Percentiles rank a stretch among this genome's conserved stretches.
These are phyloP conservation scores for Odontamblyopus lacepedii DNA, from an alignment of 2,797 vertebrate genomes.

Conservation along the genomic window DNA sequence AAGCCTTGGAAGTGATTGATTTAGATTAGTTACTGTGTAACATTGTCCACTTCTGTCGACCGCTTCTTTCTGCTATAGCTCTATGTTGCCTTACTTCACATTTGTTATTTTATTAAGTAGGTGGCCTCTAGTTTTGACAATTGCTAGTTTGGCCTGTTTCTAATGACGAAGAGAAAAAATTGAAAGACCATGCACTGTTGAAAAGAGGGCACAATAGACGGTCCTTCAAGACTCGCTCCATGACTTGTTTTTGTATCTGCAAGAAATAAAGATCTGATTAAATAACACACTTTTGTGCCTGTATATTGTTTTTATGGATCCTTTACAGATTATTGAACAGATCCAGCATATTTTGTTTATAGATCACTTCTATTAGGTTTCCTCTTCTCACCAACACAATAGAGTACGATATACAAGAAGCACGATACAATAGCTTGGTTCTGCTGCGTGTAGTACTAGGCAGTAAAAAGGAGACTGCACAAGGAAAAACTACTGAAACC, in stretches of 20 bases:
- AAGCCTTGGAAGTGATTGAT: slow-evolving; percentile 62
- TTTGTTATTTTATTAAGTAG: slow-evolving; percentile 61
- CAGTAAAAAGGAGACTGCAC: not conserved
- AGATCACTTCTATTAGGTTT: no score
- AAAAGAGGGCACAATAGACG: slow-evolving; percentile 48
- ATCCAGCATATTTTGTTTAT: no score
- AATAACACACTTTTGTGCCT: not conserved
- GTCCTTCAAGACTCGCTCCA: slow-evolving; percentile 54
- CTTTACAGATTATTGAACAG: no score
- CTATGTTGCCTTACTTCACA: slow-evolving; percentile 72
- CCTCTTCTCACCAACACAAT: not conserved
- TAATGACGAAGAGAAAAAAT: slow-evolving; percentile 42
- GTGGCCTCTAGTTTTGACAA: slow-evolving; percentile 62
- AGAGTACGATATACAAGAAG: not conserved
- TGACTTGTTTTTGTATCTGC: slow-evolving; percentile 66
- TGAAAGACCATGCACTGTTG: slow-evolving; percentile 73
- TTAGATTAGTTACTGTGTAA: slow-evolving; percentile 80
- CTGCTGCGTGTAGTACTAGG: no score
- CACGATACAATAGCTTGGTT: not conserved
- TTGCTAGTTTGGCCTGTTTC: slow-evolving; percentile 53
- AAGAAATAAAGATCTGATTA: slow-evolving; percentile 66
- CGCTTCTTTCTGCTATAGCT: slow-evolving; percentile 71
- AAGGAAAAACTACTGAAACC: not conserved
- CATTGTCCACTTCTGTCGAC: slow-evolving; percentile 69
- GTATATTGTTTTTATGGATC: no score